Conservation (phyloP, 2,797 vertebrate species). For the Pipistrellus pipistrellus region DNA sequence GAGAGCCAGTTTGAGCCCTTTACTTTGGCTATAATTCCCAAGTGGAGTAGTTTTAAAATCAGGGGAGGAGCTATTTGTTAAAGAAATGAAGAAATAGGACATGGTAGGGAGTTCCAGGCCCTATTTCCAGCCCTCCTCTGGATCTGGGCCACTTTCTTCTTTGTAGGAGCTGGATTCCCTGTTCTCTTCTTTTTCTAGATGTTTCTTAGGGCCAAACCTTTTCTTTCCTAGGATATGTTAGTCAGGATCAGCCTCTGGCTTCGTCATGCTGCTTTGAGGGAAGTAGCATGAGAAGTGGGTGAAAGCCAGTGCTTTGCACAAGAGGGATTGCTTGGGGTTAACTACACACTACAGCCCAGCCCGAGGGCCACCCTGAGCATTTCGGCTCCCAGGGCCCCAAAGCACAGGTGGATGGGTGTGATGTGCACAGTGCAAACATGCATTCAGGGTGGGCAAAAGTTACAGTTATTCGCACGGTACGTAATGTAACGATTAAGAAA, state of each 20-base stretch:
- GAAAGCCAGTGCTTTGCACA: neutral
- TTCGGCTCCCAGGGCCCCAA: neutral
- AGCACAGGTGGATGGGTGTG: neutral
- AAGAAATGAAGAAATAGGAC: neutral
- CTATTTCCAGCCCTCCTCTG: neutral
- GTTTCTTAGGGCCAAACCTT: neutral
- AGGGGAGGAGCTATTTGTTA: neutral
- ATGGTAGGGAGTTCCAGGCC: neutral
- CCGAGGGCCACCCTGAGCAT: neutral
- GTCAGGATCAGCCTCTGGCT: neutral
- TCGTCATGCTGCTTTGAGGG: neutral
- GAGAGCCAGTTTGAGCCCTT: neutral
- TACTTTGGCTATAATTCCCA: neutral
- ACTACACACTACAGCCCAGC: fast-evolving
- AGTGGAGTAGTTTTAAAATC: slow-evolving; percentile 18
- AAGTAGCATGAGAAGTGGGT: neutral
- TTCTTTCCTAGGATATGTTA: neutral
- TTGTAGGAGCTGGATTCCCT: neutral
- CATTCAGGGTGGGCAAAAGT: neutral
- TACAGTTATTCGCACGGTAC: neutral
- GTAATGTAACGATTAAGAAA: neutral
- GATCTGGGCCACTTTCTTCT: neutral
- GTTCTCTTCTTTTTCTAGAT: neutral
- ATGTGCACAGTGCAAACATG: neutral
- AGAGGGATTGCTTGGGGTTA: neutral